Conservation (phyloP, 2,113 vertebrate genomes). For the Ardeotis arabs region DNA sequence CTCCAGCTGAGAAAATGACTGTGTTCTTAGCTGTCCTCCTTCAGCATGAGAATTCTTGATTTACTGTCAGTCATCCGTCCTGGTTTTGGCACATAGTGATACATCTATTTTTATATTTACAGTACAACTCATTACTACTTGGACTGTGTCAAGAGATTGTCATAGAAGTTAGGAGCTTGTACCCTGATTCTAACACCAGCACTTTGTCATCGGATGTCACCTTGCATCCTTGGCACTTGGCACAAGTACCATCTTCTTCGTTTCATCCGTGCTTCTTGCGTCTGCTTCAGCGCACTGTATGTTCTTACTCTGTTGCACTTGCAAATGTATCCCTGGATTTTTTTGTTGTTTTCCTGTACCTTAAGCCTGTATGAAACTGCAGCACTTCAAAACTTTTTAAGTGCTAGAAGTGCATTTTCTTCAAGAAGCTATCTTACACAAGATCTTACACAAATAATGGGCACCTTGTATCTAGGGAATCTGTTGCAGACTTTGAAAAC, state of each 20-base stretch:
- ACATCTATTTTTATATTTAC: background rate
- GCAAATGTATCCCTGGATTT: background rate
- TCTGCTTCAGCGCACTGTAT: background rate
- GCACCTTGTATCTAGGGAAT: background rate
- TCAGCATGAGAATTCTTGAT: background rate
- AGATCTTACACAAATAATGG: background rate
- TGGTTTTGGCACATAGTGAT: background rate
- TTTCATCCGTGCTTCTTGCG: background rate
- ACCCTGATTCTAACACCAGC: background rate
- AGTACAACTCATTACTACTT: background rate
- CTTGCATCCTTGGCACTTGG: background rate
- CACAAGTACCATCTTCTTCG: background rate
- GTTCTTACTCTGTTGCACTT: background rate
- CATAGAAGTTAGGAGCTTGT: background rate
- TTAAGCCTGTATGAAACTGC: background rate
- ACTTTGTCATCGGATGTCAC: accelerated
- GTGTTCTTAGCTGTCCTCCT: background rate
- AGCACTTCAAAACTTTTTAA: background rate
- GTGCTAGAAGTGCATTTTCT: background rate
- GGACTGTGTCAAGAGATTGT: background rate
- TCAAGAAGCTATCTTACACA: background rate
- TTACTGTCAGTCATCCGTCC: background rate
- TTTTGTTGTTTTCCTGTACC: background rate
- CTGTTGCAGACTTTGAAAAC: background rate
- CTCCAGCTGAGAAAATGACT: background rate